A percentile compares a stretch with the other conserved stretches of the same genome.
Evolutionary conservation across 1,140 invertebrate genomes (phyloP).

Genomic region (Scaptomyza graminum): DNA sequence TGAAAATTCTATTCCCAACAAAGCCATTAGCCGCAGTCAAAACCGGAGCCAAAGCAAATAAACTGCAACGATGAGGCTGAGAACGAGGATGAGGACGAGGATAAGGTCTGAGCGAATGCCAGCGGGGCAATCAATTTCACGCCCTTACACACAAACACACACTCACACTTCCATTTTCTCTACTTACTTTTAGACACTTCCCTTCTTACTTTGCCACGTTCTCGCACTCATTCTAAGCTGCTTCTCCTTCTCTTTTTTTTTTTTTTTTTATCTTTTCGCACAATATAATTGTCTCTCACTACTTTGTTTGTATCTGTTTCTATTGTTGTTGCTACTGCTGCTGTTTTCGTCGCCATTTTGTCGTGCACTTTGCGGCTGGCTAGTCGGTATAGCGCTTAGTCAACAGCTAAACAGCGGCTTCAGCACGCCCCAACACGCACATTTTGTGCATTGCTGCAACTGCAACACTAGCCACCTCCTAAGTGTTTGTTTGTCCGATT

Average conservation of each 20-base stretch:
- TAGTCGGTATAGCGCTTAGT: conserved; percentile 27
- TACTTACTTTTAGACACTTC: not conserved
- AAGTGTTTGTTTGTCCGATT: conserved; percentile 18
- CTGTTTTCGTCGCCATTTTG: conserved; percentile 34
- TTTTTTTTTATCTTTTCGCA: conserved; percentile 17
- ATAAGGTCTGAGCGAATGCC: conserved; percentile 44
- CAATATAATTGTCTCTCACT: conserved; percentile 65
- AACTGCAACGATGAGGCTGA: conserved; percentile 22
- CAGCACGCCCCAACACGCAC: conserved; percentile 1
- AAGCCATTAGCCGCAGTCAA: conserved; percentile 27
- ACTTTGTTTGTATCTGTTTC: conserved; percentile 11
- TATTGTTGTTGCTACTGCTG: not conserved
- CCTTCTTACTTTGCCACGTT: not conserved
- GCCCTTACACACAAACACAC: conserved; percentile 34
- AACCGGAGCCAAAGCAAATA: conserved; percentile 36
- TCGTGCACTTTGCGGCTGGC: conserved; percentile 46
- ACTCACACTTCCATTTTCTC: not conserved
- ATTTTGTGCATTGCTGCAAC: conserved; percentile 29
- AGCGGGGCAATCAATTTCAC: conserved; percentile 72
- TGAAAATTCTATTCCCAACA: conserved; percentile 14
- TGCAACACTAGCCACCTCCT: conserved; percentile 31
- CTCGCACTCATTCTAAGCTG: not conserved
- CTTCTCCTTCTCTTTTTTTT: not conserved
- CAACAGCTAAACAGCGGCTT: conserved; percentile 2
- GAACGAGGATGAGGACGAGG: not conserved